phyloP scores from a whole-genome alignment of 2,113 vertebrate species.

The Oncorhynchus nerka region DNA sequence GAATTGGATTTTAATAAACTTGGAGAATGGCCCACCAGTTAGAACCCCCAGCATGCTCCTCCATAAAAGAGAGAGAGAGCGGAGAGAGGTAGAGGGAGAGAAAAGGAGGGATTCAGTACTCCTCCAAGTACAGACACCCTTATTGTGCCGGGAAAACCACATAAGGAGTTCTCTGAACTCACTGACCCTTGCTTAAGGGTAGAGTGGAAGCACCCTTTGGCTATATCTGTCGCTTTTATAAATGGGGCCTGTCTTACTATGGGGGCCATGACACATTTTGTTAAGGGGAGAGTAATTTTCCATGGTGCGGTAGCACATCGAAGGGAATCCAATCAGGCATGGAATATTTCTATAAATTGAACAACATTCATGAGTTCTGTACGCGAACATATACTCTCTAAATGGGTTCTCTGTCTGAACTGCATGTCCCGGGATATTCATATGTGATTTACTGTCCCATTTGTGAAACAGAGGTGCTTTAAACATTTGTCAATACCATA shows the following conservation, averaged over 20 bases:
- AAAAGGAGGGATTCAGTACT: background rate
- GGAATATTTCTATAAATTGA: slow-evolving; percentile 6
- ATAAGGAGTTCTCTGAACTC: slow-evolving; percentile 2
- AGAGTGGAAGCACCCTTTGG: background rate
- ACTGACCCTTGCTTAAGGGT: slow-evolving; percentile 6
- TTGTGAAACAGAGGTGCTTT: background rate
- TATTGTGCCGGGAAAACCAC: slow-evolving; percentile 1
- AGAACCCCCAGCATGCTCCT: background rate
- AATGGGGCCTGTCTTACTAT: background rate
- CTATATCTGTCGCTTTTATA: background rate
- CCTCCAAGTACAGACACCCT: background rate
- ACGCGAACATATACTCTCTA: background rate
- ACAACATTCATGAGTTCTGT: background rate
- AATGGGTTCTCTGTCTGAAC: background rate
- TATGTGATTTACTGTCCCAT: background rate
- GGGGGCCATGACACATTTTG: background rate
- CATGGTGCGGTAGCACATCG: background rate
- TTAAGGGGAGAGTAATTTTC: background rate
- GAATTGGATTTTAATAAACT: background rate
- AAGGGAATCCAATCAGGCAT: slow-evolving; percentile 1
- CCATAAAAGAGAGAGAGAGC: background rate
- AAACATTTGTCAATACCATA: background rate
- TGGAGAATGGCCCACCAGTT: background rate
- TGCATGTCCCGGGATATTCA: background rate
- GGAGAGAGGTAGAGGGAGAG: background rate